A percentile compares a stretch with the other conserved stretches of the same genome.
phyloP scores from a whole-genome alignment of 2,113 vertebrate species.

The Anser cygnoides region DNA sequence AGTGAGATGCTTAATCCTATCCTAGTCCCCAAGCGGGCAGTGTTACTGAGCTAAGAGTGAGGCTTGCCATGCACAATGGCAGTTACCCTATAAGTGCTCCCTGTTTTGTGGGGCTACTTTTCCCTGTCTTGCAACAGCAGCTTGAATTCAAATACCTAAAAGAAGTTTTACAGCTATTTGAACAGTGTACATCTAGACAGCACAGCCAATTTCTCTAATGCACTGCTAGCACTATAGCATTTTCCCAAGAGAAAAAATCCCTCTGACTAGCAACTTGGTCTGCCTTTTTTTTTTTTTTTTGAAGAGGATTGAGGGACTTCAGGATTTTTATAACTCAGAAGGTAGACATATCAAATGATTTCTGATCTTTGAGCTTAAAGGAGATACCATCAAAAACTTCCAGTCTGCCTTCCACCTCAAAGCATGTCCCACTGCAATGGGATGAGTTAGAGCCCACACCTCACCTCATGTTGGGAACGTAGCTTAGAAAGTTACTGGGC shows the following conservation, averaged over 20 bases:
- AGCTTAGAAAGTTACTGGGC: background rate
- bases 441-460: background rate
- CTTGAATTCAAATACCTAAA: background rate
- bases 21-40: background rate
- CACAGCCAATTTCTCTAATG: background rate
- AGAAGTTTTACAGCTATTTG: background rate
- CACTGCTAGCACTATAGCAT: background rate
- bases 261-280: background rate
- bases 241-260: background rate
- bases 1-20: background rate
- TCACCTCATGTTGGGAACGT: background rate
- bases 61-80: background rate
- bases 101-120: background rate
- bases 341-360: background rate
- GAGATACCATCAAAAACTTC: background rate
- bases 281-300: background rate
- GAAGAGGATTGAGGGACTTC: background rate
- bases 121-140: background rate
- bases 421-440: background rate
- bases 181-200: background rate
- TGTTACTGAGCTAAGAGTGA: background rate
- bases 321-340: background rate
- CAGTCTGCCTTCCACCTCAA: background rate
- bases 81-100: background rate
- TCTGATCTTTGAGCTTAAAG: background rate